These are phyloP conservation scores for Drosophila sulfurigaster DNA, from an alignment of 1,140 invertebrate species.

Conservation along the genomic window DNA sequence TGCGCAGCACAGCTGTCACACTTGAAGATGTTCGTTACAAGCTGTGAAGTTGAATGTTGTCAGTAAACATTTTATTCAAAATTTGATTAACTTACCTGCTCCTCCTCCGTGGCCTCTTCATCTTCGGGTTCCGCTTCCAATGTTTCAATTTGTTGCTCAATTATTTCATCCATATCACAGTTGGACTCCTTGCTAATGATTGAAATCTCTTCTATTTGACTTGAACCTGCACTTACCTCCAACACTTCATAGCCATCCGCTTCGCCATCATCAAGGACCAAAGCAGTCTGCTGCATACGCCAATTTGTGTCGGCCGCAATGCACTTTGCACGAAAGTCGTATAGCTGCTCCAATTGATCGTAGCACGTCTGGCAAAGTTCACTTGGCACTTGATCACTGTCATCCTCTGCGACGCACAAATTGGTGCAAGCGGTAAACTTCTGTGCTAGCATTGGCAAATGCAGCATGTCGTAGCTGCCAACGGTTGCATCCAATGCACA, in stretches of 20 bases:
- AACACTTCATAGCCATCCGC: neutral
- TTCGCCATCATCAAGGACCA: conserved; percentile 32
- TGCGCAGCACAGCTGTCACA: conserved; percentile 52
- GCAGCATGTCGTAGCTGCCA: conserved; percentile 40
- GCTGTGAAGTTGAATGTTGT: neutral
- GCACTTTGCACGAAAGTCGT: conserved; percentile 64
- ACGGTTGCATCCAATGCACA: conserved; percentile 20
- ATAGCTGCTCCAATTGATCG: conserved; percentile 52
- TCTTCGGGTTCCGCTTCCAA: neutral
- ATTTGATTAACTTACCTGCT: conserved; percentile 3
- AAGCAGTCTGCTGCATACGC: conserved; percentile 25
- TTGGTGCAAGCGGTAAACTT: conserved; percentile 63
- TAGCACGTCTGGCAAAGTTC: conserved; percentile 60
- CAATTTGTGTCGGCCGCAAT: conserved; percentile 49
- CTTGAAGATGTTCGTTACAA: conserved; percentile 10
- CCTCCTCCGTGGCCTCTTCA: neutral
- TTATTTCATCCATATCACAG: neutral
- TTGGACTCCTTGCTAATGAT: too few species aligned
- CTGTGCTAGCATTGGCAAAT: conserved; percentile 37
- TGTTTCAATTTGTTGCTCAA: neutral
- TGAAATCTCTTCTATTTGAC: neutral
- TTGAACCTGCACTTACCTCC: neutral
- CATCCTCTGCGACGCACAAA: conserved; percentile 29
- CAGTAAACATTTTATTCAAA: too few species aligned
- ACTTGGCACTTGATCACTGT: conserved; percentile 39